Evolutionary conservation across 2,113 vertebrate genomes (phyloP).

Genomic region (Albula goreensis): DNA sequence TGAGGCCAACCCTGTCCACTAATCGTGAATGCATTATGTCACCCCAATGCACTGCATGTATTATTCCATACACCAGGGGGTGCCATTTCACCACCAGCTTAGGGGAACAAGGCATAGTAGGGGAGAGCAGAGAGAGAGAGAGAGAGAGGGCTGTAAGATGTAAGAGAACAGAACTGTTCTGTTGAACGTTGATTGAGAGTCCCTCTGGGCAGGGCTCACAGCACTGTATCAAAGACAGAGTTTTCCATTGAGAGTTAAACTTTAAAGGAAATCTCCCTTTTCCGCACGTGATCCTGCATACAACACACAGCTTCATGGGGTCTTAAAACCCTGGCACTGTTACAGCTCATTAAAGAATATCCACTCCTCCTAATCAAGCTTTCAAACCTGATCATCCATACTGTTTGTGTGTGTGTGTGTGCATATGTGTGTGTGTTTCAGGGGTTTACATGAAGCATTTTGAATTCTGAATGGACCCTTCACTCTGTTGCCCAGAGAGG

Average conservation of each 20-base stretch:
- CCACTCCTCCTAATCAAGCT: not conserved
- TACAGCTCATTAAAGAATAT: not conserved
- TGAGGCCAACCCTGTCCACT: not conserved
- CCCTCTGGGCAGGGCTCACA: not conserved
- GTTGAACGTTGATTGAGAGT: not conserved
- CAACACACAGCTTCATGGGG: not conserved
- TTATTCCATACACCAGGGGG: constrained; percentile 8
- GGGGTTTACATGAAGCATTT: not conserved
- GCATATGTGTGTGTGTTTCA: not conserved
- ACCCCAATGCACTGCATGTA: not conserved
- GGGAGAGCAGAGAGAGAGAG: no score
- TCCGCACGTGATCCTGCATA: not conserved
- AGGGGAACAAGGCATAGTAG: not conserved
- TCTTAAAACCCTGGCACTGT: not conserved
- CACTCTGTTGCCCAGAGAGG: not conserved
- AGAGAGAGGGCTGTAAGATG: not conserved
- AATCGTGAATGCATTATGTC: not conserved
- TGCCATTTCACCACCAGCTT: not conserved
- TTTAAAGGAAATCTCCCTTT: not conserved
- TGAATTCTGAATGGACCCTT: constrained; percentile 26
- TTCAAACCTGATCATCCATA: not conserved
- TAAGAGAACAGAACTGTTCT: not conserved
- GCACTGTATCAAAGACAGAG: not conserved
- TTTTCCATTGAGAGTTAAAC: not conserved
- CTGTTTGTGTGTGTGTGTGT: not conserved